These are phyloP conservation scores for Macroteleia sp. DNA, from an alignment of 2,888 invertebrate species.

Conservation along the genomic window DNA sequence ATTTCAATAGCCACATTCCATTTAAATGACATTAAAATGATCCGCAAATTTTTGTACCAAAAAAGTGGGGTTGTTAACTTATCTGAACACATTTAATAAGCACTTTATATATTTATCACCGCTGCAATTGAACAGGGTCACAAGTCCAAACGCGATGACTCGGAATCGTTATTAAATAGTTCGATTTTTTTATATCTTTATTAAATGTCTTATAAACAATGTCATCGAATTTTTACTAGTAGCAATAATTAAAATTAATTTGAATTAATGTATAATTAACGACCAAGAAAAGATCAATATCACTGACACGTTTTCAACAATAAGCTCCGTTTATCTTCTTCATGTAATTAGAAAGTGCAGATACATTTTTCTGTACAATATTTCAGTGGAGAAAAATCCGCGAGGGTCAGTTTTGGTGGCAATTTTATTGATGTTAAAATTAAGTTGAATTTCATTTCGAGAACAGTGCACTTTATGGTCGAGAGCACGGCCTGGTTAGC, in stretches of 20 bases:
- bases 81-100: neutral
- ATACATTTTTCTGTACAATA: no score
- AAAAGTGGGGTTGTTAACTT: neutral
- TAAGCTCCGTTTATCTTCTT: no score
- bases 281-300: constrained; percentile 5
- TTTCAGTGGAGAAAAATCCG: constrained; percentile 21
- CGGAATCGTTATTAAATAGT: constrained; percentile 27
- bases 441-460: constrained; percentile 82
- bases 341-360: no score
- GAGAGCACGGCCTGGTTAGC: constrained; percentile 79
- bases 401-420: constrained; percentile 45
- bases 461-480: constrained; percentile 43
- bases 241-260: constrained; percentile 34
- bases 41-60: neutral
- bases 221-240: no score
- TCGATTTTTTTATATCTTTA: constrained; percentile 6
- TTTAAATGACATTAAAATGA: constrained; percentile 14
- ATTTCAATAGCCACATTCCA: no score
- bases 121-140: constrained; percentile 6
- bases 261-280: constrained; percentile 28
- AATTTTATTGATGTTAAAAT: constrained; percentile 70
- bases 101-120: neutral
- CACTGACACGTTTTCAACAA: constrained; percentile 8
- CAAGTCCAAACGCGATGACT: constrained; percentile 9
- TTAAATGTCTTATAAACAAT: no score